A percentile compares a stretch with the other conserved stretches of the same genome.
Evolutionary conservation across 2,113 vertebrate genomes (phyloP).

Genomic region (Nothobranchius furzeri): DNA sequence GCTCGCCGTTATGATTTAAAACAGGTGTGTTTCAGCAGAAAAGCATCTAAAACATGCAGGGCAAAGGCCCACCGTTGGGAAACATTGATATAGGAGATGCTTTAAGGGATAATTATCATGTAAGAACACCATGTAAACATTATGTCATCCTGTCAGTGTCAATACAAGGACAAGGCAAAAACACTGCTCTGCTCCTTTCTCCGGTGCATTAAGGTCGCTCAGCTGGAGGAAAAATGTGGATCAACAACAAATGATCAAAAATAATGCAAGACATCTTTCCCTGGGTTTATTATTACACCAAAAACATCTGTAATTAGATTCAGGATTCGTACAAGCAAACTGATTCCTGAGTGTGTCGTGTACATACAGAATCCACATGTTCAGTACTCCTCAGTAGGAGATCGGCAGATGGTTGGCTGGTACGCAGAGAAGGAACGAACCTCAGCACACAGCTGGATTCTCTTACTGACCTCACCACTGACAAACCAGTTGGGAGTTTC

Average conservation of each 20-base stretch:
- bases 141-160: not conserved
- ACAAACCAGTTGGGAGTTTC: constrained; percentile 72
- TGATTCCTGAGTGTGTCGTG: constrained; percentile 8
- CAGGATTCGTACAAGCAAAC: constrained; percentile 15
- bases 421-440: constrained; percentile 55
- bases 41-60: not conserved
- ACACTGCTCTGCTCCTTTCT: constrained; percentile 12
- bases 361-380: constrained; percentile 23
- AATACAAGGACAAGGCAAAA: not conserved
- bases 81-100: not conserved
- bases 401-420: constrained; percentile 60
- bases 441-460: constrained; percentile 64
- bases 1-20: not conserved
- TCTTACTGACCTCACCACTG: constrained; percentile 72
- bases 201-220: constrained; percentile 7
- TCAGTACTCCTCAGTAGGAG: constrained; percentile 37
- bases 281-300: constrained; percentile 35
- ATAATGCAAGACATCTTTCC: not conserved
- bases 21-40: not conserved
- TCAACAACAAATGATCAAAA: constrained; percentile 26
- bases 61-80: not conserved
- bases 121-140: not conserved
- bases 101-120: not conserved
- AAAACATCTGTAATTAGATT: constrained; percentile 21
- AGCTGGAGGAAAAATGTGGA: not conserved